Evolutionary conservation across 2,888 invertebrate species (phyloP).

Genomic region (Drosophila fungiperda): DNA sequence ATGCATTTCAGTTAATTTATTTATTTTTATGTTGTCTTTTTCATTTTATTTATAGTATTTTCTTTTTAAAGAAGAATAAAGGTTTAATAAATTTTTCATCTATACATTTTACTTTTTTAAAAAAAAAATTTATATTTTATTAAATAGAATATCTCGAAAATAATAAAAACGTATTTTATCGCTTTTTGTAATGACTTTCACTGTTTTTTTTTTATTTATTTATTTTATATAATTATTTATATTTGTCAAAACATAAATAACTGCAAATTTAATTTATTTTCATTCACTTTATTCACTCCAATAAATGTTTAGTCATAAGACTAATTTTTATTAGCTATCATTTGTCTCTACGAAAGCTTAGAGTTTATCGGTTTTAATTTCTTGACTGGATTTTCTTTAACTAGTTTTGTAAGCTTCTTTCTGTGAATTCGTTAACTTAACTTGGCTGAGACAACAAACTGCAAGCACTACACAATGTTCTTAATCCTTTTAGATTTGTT

Average conservation of each 20-base stretch:
- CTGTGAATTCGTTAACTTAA: slow-evolving; percentile 25
- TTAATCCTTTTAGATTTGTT: slow-evolving; percentile 77
- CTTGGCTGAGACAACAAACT: slow-evolving; percentile 44
- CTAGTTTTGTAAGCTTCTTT: background rate
- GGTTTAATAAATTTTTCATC: background rate
- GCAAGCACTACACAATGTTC: slow-evolving; percentile 52
- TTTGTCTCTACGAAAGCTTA: slow-evolving; percentile 20
- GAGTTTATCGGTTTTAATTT: slow-evolving; percentile 44
- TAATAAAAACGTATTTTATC: background rate
- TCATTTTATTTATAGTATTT: background rate
- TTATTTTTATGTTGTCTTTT: background rate
- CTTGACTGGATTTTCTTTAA: slow-evolving; percentile 8
- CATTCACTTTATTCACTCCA: background rate
- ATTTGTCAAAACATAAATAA: background rate
- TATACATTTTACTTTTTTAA: background rate
- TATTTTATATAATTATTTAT: background rate
- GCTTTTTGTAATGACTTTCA: background rate
- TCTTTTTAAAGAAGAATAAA: no score
- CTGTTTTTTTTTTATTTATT: no score
- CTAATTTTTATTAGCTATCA: slow-evolving; percentile 1
- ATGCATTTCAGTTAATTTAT: background rate
- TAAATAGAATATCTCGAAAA: background rate
- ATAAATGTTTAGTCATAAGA: background rate
- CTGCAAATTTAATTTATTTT: background rate
- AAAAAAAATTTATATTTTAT: background rate